Base-by-base conservation (phyloP, 2,797 vertebrate genomes). In the Platalea minor region DNA sequence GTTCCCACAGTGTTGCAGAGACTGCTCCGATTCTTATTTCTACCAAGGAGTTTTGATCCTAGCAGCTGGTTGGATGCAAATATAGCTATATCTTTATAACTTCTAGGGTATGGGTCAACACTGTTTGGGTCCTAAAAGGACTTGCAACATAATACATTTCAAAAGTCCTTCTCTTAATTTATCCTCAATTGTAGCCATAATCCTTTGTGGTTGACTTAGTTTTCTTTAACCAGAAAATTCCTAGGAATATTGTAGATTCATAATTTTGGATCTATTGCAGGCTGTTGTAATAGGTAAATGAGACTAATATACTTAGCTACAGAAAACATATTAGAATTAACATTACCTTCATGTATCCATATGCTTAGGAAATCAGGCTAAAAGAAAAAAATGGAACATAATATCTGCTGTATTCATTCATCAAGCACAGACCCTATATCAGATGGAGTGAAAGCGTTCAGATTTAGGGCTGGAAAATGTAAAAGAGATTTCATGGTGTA, bases 381-480 rank as follows among this genome's bases (percentile, higher is more conserved):
- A 65, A 59, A 80, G 33, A 41, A 53, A 68, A 76, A 84, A 72
- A 37, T 9, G 68, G 61, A 88, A 54, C 45, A 59, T 45, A 78
- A 2, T 5, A 48, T 37, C 80, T 89, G 12, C 57, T 80, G 18
- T 14, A 31, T 29, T 54, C 17, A 10, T 59, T 46, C 61, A 54
- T 81, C 73, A 69, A 21, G 28, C 61, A 57, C 28, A 43, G 50
- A 31, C 35, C 65, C n/a, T 64, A 28, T 21, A 26, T 57, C 39
- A 29, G 87, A 35, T 16, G n/a, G 17, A 85, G 20, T 0, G 43
- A 67, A 28, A 59, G 26, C 0, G 0, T 53, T 57, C 41, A 29
- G 13, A 50, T 14, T 57, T 54, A 81, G 59, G 35, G 51, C 86
- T 89, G 70, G 65, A 37, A 95, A 92, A 80, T 1, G 3, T 33